Base-by-base conservation (phyloP, 1,140 invertebrate species). In the Vollenhovia emeryi region DNA sequence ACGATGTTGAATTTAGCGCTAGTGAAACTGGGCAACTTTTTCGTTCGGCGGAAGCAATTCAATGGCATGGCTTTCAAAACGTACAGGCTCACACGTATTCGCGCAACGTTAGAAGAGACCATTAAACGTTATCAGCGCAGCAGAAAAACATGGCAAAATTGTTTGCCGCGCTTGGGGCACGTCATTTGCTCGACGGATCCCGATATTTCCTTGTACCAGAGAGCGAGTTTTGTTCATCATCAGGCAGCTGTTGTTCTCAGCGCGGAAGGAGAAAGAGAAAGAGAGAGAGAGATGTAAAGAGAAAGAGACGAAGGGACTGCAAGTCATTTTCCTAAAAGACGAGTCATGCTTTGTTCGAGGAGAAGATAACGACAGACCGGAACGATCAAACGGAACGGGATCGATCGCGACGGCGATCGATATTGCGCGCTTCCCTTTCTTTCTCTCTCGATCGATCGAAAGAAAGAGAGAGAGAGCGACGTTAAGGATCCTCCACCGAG, bases 291-390 rank as follows among this genome's bases (percentile, higher is more conserved):
- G 55, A 1, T 18, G 71, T 7, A 79, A 5, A 71, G 45, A 68
- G 30, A 84, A 62, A 59, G 30, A 86, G 66, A 83, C 64, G 30
- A 87, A 71, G 43, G 68, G 74, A 24, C 66, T 83, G 87, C 87
- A 76, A 85, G 84, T 71, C 59, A 73, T 69, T 80, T 59, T 52
- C 69, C 43, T 84, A 43, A 71, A 33, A 80, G 64, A 71, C 87
- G 87, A 88, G 86, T 88, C 87, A 89, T 89, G 87, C 87, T 88
- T 85, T 84, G 59, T 60, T 33, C 86, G 86, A 57, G 15, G 74
- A 50, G 68, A 24, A 66, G 84, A 82, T 82, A 82, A 82, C 76
- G 87, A 52, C 60, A 69, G 60, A 78, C 45, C 83, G 78, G 83
- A 78, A 75, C 86, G 59, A 79, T 89, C 73, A 75, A 89, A 84